A percentile compares a stretch with the other conserved stretches of the same genome.
These are phyloP conservation scores for Torymus texanus DNA, from an alignment of 2,888 invertebrate species.

Conservation along the genomic window DNA sequence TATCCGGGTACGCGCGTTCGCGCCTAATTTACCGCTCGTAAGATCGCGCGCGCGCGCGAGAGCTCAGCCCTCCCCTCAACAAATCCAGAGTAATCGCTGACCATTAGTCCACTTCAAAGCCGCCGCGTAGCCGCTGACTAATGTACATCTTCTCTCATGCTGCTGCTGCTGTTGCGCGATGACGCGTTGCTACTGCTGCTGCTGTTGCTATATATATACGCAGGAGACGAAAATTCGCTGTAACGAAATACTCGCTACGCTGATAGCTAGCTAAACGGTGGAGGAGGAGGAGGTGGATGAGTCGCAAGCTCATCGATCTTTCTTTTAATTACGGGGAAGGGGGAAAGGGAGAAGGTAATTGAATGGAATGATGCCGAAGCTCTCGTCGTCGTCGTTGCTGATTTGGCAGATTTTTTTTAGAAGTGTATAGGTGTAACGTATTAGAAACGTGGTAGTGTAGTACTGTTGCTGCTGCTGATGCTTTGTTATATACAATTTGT, in stretches of 20 bases:
- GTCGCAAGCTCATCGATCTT: constrained; percentile 17
- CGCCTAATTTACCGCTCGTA: constrained; percentile 53
- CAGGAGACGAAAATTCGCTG: constrained; percentile 6
- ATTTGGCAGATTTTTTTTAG: no score
- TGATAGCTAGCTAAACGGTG: background rate
- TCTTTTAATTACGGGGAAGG: constrained; percentile 17
- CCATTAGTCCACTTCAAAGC: constrained; percentile 52
- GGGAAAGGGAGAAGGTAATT: no score
- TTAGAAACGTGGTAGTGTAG: no score
- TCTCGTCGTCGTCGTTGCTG: no score
- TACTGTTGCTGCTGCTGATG: no score
- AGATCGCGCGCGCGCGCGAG: constrained; percentile 18
- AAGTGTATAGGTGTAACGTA: no score
- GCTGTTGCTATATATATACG: background rate
- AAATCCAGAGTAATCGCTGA: constrained; percentile 52
- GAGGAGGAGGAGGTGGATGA: background rate
- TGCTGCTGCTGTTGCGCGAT: background rate
- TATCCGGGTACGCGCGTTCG: constrained; percentile 19
- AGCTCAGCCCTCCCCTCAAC: constrained; percentile 19
- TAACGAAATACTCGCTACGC: constrained; percentile 11
- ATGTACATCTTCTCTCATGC: constrained; percentile 34
- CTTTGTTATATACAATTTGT: no score
- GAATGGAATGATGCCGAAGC: no score
- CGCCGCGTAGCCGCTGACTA: constrained; percentile 31
- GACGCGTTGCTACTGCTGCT: constrained; percentile 20